A percentile compares a stretch with the other conserved stretches of the same genome.
Conservation (phyloP, 2,797 vertebrate genomes). For the Syngnathus rostellatus region DNA sequence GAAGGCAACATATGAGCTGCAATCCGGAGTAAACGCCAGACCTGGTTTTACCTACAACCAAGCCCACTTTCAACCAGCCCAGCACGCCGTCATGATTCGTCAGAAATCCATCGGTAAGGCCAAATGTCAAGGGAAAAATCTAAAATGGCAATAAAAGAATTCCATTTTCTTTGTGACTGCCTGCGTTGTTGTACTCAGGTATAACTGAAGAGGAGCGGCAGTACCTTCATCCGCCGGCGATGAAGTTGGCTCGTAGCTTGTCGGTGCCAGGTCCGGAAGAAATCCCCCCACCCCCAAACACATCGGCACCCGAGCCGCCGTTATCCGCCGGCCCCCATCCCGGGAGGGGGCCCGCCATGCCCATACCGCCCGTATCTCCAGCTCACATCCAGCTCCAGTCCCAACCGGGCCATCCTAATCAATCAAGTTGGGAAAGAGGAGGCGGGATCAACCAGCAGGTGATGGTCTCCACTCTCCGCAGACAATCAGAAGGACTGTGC, state of each 20-base stretch:
- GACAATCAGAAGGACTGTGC: constrained; percentile 54
- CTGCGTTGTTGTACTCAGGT: constrained; percentile 58
- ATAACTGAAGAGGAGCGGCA: constrained; percentile 83
- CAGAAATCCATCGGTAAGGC: constrained; percentile 87
- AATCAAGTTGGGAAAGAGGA: constrained; percentile 61
- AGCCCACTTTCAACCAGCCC: constrained; percentile 79
- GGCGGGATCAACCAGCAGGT: constrained; percentile 54
- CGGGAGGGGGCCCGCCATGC: constrained; percentile 59
- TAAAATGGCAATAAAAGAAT: not conserved
- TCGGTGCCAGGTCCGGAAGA: constrained; percentile 88
- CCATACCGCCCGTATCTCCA: constrained; percentile 59
- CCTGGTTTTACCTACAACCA: constrained; percentile 75
- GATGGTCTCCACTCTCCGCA: constrained; percentile 59
- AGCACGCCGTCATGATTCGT: constrained; percentile 82
- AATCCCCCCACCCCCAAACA: constrained; percentile 87
- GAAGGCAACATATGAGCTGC: constrained; percentile 80
- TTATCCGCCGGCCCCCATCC: constrained; percentile 74
- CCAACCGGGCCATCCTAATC: constrained; percentile 52
- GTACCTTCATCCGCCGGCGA: constrained; percentile 79
- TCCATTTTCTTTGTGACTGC: constrained; percentile 2
- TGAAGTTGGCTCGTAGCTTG: constrained; percentile 87
- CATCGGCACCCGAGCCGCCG: constrained; percentile 84
- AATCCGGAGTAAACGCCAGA: constrained; percentile 59
- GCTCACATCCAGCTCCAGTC: constrained; percentile 57
- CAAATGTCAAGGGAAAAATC: constrained; percentile 1